A percentile compares a stretch with the other conserved stretches of the same genome.
Conservation (phyloP, 2,797 vertebrate species). For the Pyrocephalus nanus region DNA sequence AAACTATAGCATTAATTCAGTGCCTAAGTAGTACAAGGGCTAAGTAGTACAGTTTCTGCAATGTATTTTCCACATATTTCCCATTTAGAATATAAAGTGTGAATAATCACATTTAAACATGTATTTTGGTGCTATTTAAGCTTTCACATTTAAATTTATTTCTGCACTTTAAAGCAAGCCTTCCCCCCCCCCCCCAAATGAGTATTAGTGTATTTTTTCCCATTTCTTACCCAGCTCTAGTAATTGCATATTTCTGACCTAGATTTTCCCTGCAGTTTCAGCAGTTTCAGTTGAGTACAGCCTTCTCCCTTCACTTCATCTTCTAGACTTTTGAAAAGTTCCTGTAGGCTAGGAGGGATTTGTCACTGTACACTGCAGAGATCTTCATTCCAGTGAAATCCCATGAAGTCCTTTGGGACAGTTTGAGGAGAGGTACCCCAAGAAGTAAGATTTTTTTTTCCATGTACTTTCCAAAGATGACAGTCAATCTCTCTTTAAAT, state of each 20-base stretch:
- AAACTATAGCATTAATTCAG: slow-evolving; percentile 23
- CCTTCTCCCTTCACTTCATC: background rate
- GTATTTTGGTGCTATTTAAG: background rate
- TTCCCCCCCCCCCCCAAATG: background rate
- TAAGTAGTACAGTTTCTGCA: background rate
- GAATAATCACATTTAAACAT: background rate
- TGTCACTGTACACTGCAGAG: background rate
- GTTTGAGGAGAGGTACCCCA: background rate
- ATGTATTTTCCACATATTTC: background rate
- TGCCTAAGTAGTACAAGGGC: background rate
- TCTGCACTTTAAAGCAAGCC: background rate
- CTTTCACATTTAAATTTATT: background rate
- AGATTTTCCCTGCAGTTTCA: background rate
- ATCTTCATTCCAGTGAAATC: background rate
- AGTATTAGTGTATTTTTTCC: background rate
- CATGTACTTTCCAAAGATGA: background rate
- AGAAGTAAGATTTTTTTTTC: background rate
- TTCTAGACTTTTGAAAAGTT: background rate
- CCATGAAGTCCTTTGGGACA: background rate
- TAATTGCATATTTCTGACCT: slow-evolving; percentile 36
- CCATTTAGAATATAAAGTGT: background rate
- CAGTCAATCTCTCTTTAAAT: background rate
- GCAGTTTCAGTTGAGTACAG: background rate
- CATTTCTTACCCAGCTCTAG: background rate
- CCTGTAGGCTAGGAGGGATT: background rate